phyloP scores from a whole-genome alignment of 2,113 vertebrate genomes.

The Pelvicachromis taeniatus region DNA sequence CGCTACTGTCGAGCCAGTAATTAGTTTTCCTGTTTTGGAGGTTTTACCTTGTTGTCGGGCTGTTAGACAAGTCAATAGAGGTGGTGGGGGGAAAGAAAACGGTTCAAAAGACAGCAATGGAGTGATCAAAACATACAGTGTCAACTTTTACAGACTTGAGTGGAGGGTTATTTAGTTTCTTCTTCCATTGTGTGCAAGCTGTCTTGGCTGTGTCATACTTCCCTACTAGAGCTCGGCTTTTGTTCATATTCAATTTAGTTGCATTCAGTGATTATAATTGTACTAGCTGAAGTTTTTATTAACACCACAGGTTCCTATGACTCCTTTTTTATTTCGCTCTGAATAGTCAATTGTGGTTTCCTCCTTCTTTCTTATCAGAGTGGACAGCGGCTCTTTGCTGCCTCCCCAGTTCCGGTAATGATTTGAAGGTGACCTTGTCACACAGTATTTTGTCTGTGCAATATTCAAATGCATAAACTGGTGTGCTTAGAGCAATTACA shows the following conservation, averaged over 20 bases:
- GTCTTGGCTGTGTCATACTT: background rate
- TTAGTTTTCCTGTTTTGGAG: slow-evolving; percentile 18
- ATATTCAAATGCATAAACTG: background rate
- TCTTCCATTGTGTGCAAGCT: background rate
- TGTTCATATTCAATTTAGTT: slow-evolving; percentile 14
- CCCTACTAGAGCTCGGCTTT: background rate
- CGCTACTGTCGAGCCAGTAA: slow-evolving; percentile 4
- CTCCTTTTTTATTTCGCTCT: background rate
- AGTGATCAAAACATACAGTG: slow-evolving; percentile 1
- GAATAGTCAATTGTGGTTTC: background rate
- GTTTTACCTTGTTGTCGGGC: slow-evolving; percentile 12
- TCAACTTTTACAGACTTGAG: background rate
- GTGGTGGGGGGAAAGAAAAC: background rate
- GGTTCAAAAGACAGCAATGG: background rate
- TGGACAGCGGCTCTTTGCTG: background rate
- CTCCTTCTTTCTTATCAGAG: background rate
- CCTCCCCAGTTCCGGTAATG: background rate
- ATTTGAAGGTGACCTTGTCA: slow-evolving; percentile 12
- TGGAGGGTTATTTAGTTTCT: background rate
- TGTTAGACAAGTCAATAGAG: slow-evolving; percentile 3
- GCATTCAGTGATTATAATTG: slow-evolving; percentile 12
- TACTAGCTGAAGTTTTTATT: slow-evolving; percentile 22
- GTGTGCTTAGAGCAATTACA: background rate
- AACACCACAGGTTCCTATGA: slow-evolving; percentile 26
- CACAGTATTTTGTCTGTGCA: background rate